Base-by-base conservation (phyloP, 1,140 invertebrate genomes). In the Pygmarrhopalites habei region DNA sequence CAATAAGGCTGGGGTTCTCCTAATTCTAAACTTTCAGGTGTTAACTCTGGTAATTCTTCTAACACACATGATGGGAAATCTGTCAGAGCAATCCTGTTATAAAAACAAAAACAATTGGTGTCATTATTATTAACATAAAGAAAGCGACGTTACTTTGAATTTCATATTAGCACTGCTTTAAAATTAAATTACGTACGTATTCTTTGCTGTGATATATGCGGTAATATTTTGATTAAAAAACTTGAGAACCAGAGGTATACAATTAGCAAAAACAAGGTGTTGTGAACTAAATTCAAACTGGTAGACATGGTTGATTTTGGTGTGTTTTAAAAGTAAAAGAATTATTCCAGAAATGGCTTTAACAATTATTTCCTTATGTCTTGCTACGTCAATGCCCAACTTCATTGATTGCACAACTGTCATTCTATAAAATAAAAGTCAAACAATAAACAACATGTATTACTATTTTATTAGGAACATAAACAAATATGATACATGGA, bases 281-380 rank as follows among this genome's bases (percentile, higher is more conserved):
- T 99, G 95, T 2, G 92, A 94, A 85, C 98, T 95, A 74, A 96
- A 98, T 78, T 99, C 97, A 81, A 98, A 99, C 78, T 98, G 92
- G 77, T 98, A 99, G 15, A 98, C 82, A 77, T 99, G 96, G 79
- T 98, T 99, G n/a, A 98, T 80, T 80, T 99, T 98, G 69, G 99
- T 95, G 79, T 98, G 95, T 77, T 99, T 99, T 47, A 99, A 78
- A 39, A 99, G 80, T 12, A 99, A 77, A 52, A 99, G 76, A 46
- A 99, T 79, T 63, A 98, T 92, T 2, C 89, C 93, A 41, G 95
- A 97, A 0, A 98, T 90, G 14, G 95, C 89, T 81, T 99, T 99
- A 0, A 98, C 93, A 67, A 99, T 94, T 43, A 99, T 95, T 81
- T 99, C 95, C 75, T 99, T 99, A 75, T 99, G 97, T 32, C 97